phyloP scores from a whole-genome alignment of 23 tunicate genomes.

The Halocynthia aurantium region DNA sequence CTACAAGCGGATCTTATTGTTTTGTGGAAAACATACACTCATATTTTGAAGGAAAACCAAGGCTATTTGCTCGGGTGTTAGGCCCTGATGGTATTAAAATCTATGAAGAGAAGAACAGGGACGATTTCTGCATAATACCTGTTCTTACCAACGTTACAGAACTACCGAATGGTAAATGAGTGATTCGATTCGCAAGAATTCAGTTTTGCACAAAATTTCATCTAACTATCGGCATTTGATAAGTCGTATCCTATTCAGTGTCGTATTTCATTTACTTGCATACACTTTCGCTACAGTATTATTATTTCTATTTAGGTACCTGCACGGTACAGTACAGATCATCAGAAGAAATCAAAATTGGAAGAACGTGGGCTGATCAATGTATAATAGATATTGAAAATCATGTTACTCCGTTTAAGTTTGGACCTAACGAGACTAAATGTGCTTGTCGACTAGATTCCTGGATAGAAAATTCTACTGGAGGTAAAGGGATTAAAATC shows the following conservation, averaged over 20 bases:
- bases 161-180: background rate
- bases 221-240: background rate
- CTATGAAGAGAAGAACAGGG: background rate
- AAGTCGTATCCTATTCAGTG: background rate
- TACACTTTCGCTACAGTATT: background rate
- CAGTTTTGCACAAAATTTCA: background rate
- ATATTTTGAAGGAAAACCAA: background rate
- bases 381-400: background rate
- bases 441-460: slow-evolving; percentile 29
- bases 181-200: background rate
- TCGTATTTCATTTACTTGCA: no score
- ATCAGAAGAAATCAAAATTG: background rate
- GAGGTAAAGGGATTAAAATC: background rate
- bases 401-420: background rate
- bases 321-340: slow-evolving; percentile 6
- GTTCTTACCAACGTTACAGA: background rate
- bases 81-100: slow-evolving; percentile 10
- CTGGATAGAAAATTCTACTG: slow-evolving; percentile 10
- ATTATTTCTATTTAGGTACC: background rate
- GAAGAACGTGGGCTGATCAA: slow-evolving; percentile 9
- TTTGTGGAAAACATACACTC: slow-evolving; percentile 10
- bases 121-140: slow-evolving; percentile 1
- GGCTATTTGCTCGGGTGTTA: slow-evolving; percentile 16
- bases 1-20: slow-evolving; percentile 56
- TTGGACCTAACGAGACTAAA: background rate